phyloP scores from a whole-genome alignment of 2,888 invertebrate genomes.

The Iselma pallidipennis region DNA sequence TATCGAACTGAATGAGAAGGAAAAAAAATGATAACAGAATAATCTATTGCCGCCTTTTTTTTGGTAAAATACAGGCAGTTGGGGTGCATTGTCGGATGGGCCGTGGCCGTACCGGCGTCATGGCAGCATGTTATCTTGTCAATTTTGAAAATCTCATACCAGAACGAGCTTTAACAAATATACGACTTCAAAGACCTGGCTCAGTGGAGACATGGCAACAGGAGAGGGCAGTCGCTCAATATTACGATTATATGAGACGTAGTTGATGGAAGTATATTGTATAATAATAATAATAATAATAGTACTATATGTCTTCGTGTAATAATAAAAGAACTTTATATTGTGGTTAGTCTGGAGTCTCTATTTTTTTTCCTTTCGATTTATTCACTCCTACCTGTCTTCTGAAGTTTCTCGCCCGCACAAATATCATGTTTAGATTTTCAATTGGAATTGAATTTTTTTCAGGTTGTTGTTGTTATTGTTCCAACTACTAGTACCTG shows the following conservation, averaged over 20 bases:
- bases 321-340: too few relatives aligned
- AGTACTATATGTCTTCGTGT: too few relatives aligned
- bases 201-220: slow-evolving; percentile 67
- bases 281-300: not conserved
- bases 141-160: slow-evolving; percentile 64
- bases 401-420: too few relatives aligned
- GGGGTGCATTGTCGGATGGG: slow-evolving; percentile 75
- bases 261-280: not conserved
- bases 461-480: too few relatives aligned
- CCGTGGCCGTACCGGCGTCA: slow-evolving; percentile 71
- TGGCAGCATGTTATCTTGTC: slow-evolving; percentile 74
- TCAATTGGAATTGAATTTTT: too few relatives aligned
- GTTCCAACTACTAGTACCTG: too few relatives aligned
- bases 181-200: slow-evolving; percentile 64
- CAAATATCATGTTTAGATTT: too few relatives aligned
- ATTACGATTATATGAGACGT: slow-evolving; percentile 61
- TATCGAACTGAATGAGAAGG: too few relatives aligned
- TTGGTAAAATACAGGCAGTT: slow-evolving; percentile 59
- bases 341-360: too few relatives aligned
- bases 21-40: too few relatives aligned
- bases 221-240: slow-evolving; percentile 63
- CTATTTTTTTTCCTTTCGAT: too few relatives aligned
- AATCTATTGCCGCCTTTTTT: not conserved
- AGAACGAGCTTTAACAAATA: slow-evolving; percentile 64
- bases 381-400: too few relatives aligned